A percentile compares a stretch with the other conserved stretches of the same genome.
phyloP scores from a whole-genome alignment of 2,113 vertebrate species.

The Thamnaconus septentrionalis region DNA sequence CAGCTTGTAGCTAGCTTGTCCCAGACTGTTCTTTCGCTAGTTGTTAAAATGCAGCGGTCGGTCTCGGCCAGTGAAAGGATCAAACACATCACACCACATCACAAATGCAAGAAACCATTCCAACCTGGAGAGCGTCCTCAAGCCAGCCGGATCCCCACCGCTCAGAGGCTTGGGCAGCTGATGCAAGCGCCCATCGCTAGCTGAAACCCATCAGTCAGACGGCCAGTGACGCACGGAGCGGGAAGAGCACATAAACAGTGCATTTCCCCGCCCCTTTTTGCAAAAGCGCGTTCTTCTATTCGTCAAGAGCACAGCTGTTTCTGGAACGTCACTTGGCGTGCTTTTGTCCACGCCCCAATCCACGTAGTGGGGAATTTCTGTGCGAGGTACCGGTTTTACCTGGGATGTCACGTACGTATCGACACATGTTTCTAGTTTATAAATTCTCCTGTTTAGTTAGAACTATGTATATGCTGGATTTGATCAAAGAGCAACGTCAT shows the following conservation, averaged over 20 bases:
- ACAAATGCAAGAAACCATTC: neutral
- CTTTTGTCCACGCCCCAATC: neutral
- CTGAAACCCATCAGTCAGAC: slow-evolving; percentile 23
- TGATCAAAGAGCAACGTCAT: neutral
- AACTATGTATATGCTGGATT: neutral
- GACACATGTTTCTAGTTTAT: too few relatives aligned
- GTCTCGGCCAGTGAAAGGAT: neutral
- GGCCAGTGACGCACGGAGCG: slow-evolving; percentile 45
- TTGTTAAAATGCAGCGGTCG: too few relatives aligned
- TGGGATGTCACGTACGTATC: too few relatives aligned
- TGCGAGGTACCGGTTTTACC: neutral
- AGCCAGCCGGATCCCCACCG: slow-evolving; percentile 28
- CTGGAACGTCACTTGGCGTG: neutral
- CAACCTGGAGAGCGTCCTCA: slow-evolving; percentile 50
- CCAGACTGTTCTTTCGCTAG: too few relatives aligned
- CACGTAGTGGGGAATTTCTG: slow-evolving; percentile 35
- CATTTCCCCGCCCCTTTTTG: slow-evolving; percentile 11
- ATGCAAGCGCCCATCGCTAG: slow-evolving; percentile 42
- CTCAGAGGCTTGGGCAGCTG: slow-evolving; percentile 52
- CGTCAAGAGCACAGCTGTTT: neutral
- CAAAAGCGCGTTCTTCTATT: slow-evolving; percentile 25
- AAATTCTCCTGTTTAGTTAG: neutral
- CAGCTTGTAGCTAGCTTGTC: neutral
- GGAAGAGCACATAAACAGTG: slow-evolving; percentile 43
- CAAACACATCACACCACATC: neutral